These are phyloP conservation scores for Lissonota sp. DNA, from an alignment of 2,888 invertebrate genomes.

Conservation along the genomic window DNA sequence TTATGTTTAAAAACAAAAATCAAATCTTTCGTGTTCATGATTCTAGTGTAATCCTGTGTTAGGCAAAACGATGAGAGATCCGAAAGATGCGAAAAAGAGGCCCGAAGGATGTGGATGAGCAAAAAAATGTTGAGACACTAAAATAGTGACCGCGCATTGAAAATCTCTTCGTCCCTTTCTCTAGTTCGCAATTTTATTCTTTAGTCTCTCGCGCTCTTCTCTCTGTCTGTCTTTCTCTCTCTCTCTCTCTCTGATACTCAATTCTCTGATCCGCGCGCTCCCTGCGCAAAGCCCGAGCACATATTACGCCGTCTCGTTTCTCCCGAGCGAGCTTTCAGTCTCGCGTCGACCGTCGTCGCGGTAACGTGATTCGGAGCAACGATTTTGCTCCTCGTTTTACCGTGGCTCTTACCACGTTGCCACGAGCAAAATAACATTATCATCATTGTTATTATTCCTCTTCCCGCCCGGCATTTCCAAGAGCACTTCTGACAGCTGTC, in stretches of 20 bases:
- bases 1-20: too few relatives aligned
- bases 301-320: slow-evolving; percentile 34
- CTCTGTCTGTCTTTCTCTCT: not conserved
- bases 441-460: slow-evolving; percentile 5
- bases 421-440: slow-evolving; percentile 64
- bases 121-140: slow-evolving; percentile 8
- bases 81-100: not conserved
- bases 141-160: slow-evolving; percentile 4
- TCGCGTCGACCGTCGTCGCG: slow-evolving; percentile 74
- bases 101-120: slow-evolving; percentile 5
- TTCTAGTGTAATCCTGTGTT: too few relatives aligned
- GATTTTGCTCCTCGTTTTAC: not conserved
- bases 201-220: not conserved
- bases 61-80: not conserved
- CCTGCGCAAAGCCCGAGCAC: slow-evolving; percentile 56
- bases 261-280: slow-evolving; percentile 29
- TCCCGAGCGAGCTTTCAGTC: slow-evolving; percentile 65
- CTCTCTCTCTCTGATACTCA: slow-evolving; percentile 39
- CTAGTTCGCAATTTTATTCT: slow-evolving; percentile 20
- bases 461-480: slow-evolving; percentile 7
- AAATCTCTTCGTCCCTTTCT: slow-evolving; percentile 34
- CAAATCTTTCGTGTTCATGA: too few relatives aligned
- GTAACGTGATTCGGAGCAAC: slow-evolving; percentile 63
- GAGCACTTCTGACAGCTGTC: not conserved
- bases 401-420: slow-evolving; percentile 55